A percentile compares a stretch with the other conserved stretches of the same genome.
These are phyloP conservation scores for Heteractis magnifica DNA, from an alignment of 92 coral and sea anemone species.

Conservation along the genomic window DNA sequence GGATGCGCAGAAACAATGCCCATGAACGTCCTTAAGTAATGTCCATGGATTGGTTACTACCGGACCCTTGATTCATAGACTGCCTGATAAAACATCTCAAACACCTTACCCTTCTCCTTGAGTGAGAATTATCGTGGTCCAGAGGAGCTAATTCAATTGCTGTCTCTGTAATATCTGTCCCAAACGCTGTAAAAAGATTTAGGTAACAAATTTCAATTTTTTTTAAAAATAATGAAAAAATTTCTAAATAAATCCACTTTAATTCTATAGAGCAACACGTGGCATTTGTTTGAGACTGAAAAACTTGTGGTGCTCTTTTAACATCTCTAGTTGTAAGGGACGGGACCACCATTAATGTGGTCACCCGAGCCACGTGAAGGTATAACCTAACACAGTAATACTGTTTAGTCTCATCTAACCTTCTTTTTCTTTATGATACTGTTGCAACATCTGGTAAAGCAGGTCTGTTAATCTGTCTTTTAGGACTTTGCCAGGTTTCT, in stretches of 20 bases:
- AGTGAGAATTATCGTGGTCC: conserved; percentile 83
- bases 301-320: no score
- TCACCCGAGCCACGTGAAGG: no score
- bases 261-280: no score
- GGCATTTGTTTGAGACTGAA: no score
- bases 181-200: conserved; percentile 44
- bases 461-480: conserved; percentile 71
- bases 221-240: neutral
- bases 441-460: conserved; percentile 70
- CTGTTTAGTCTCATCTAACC: conserved; percentile 36
- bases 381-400: no score
- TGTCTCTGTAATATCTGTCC: conserved; percentile 68
- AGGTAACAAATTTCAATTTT: neutral
- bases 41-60: no score
- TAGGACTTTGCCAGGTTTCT: conserved; percentile 95
- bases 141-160: conserved; percentile 95
- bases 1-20: no score
- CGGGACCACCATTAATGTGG: no score
- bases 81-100: neutral
- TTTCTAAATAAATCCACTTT: neutral
- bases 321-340: no score
- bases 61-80: neutral
- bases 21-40: no score
- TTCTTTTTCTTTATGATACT: conserved; percentile 77
- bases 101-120: conserved; percentile 76